Evolutionary conservation across 2,888 invertebrate species (phyloP), one percentile per base, ranked within the genome.

Genomic region (Slavum lentiscoides): DNA sequence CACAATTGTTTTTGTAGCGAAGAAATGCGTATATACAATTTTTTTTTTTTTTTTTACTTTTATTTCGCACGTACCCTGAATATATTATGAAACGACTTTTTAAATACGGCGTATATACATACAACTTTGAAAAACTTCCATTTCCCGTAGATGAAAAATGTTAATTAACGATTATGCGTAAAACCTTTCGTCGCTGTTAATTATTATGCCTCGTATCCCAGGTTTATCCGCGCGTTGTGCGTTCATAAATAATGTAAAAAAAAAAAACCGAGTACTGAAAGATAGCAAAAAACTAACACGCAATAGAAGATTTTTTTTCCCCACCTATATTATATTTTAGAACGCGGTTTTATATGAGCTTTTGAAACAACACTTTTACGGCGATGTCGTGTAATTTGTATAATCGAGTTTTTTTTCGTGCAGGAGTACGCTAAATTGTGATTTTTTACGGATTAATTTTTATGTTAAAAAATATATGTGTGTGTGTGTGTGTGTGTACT

Each of bases 111-210:
- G 4, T 53, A 55, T 66, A 37, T n/a, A 43, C 19, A 21, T 5
- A 53, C 11, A 53, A 13, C 21, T 74, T 53, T 53, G 17, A 17
- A 37, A 64, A 64, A 53, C 21, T 53, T 64, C 19, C n/a, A 37
- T 74, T 55, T 53, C 15, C 37, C 1, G 64, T 7, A 5, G 53
- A 64, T 74, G n/a, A 64, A 74, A 74, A 74, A 74, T 64, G 74
- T 74, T 53, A 74, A 74, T 74, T 74, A 64, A 64, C 74, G 62
- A 64, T 74, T 55, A 53, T 15, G 37, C 15, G 21, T n/a, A 55
- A 74, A 74, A 37, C 74, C 55, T 13, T 37, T n/a, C 23, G 53
- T 53, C 62, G 9, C 53, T 37, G 64, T 74, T 74, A 74, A 74
- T 64, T 64, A 74, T 55, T 64, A 74, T 30, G n/a, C 19, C 0